A percentile compares a stretch with the other conserved stretches of the same genome.
These are phyloP conservation scores for Cosmia trapezina DNA, from an alignment of 2,888 invertebrate genomes.

Conservation along the genomic window DNA sequence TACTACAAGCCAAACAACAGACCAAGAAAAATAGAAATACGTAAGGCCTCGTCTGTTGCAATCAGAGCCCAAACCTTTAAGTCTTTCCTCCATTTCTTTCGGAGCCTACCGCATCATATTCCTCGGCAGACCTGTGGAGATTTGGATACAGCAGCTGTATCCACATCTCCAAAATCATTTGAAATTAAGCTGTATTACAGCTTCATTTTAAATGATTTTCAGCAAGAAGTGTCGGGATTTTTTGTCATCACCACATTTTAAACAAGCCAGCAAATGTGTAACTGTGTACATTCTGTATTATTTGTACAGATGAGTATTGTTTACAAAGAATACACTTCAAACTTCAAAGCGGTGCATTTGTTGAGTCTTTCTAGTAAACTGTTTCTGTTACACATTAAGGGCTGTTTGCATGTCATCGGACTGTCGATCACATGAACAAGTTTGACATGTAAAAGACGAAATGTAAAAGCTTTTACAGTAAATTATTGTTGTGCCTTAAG, in stretches of 20 bases:
- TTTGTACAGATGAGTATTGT: slow-evolving; percentile 44
- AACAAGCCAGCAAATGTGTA: slow-evolving; percentile 3
- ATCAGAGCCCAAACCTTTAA: neutral
- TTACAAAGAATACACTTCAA: slow-evolving; percentile 45
- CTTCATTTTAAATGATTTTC: neutral
- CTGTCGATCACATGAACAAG: slow-evolving; percentile 5
- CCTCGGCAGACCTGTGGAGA: too few species aligned
- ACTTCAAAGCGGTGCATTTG: slow-evolving; percentile 48
- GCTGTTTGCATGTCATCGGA: neutral
- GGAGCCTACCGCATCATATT: neutral
- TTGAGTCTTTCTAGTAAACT: slow-evolving; percentile 32
- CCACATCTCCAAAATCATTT: too few species aligned
- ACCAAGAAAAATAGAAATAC: too few species aligned
- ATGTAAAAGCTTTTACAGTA: slow-evolving; percentile 13
- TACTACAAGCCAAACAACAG: neutral
- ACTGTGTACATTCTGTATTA: slow-evolving; percentile 30
- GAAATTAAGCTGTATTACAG: too few species aligned
- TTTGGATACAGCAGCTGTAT: too few species aligned
- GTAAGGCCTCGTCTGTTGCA: neutral
- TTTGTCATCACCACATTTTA: slow-evolving; percentile 36
- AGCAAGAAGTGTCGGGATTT: slow-evolving; percentile 5
- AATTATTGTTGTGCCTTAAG: neutral
- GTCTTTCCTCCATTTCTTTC: neutral
- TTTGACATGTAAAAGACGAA: slow-evolving; percentile 13
- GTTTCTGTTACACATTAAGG: slow-evolving; percentile 29